Evolutionary conservation across 92 coral and sea anemone species (phyloP).

Genomic region (Zoanthus solanderi): DNA sequence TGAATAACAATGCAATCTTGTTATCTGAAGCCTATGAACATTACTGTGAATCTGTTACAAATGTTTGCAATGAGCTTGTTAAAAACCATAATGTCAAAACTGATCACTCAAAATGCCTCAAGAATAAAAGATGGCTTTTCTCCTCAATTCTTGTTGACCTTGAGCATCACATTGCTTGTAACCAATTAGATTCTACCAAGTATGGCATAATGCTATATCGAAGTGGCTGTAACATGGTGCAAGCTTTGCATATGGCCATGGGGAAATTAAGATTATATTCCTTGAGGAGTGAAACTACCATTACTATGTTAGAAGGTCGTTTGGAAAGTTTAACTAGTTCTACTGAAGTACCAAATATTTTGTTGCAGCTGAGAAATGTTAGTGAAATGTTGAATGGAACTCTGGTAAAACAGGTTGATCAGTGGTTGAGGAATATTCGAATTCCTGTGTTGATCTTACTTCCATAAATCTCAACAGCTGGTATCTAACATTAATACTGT

Average conservation of each 20-base stretch:
- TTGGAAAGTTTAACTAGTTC: neutral
- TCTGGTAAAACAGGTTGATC: constrained; percentile 1
- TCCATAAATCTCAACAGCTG: neutral
- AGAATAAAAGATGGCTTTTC: constrained; percentile 23
- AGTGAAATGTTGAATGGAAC: constrained; percentile 14
- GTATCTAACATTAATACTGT: constrained; percentile 7
- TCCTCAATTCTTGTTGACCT: constrained; percentile 11
- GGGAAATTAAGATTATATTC: neutral
- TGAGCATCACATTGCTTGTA: constrained; percentile 17
- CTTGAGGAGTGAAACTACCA: constrained; percentile 10
- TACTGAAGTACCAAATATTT: constrained; percentile 1
- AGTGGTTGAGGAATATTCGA: constrained; percentile 12
- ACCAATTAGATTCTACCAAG: constrained; percentile 1
- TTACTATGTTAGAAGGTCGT: neutral
- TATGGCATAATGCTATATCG: neutral
- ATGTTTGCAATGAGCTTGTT: neutral
- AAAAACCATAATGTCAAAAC: neutral
- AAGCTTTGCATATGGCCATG: constrained; percentile 2
- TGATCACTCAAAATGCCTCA: constrained; percentile 12
- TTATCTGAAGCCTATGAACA: constrained; percentile 10
- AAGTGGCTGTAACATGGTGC: constrained; percentile 11
- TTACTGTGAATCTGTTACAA: constrained; percentile 1
- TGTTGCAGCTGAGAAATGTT: constrained; percentile 19
- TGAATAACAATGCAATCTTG: constrained; percentile 12
- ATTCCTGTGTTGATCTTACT: constrained; percentile 13